A percentile compares a stretch with the other conserved stretches of the same genome.
Evolutionary conservation across 2,797 vertebrate genomes (phyloP).

Genomic region (Ispidina lecontei): DNA sequence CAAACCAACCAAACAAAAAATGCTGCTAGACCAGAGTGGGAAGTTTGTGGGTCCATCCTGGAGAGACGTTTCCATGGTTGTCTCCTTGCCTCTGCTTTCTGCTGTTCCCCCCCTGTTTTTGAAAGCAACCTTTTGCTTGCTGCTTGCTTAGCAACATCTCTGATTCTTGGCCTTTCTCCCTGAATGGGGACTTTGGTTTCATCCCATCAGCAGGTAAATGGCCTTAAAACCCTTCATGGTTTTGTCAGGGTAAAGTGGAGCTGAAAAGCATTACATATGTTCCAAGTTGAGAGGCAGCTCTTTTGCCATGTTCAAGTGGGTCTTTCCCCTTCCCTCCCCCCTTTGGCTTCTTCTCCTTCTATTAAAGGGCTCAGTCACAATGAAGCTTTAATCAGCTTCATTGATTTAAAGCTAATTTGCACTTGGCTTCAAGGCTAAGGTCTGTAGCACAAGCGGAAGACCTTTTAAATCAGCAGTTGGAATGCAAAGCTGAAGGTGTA

Average conservation of each 20-base stretch:
- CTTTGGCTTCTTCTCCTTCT: conserved; percentile 42
- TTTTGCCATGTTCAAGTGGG: conserved; percentile 80
- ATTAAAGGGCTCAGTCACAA: conserved; percentile 79
- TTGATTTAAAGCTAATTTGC: conserved; percentile 87
- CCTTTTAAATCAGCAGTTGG: conserved; percentile 80
- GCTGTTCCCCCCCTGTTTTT: not conserved
- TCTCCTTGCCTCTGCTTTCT: conserved; percentile 54
- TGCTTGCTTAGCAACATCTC: conserved; percentile 85
- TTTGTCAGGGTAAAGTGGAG: conserved; percentile 73
- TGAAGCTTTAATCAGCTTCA: conserved; percentile 85
- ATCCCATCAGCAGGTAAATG: conserved; percentile 83
- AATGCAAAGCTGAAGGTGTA: conserved; percentile 80
- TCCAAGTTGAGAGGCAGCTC: conserved; percentile 81
- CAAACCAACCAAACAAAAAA: not conserved
- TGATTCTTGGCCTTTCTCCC: conserved; percentile 88
- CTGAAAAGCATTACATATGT: conserved; percentile 81
- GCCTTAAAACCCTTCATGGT: conserved; percentile 78
- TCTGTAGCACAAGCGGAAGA: conserved; percentile 80
- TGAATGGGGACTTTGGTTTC: conserved; percentile 83
- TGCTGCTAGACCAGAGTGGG: conserved; percentile 73
- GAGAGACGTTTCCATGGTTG: conserved; percentile 77
- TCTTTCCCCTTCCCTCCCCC: conserved; percentile 65
- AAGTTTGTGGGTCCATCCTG: conserved; percentile 67
- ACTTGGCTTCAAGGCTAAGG: conserved; percentile 85
- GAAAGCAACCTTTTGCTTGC: conserved; percentile 71